phyloP scores from a whole-genome alignment of 1,140 invertebrate genomes.

The Chionoecetes opilio region DNA sequence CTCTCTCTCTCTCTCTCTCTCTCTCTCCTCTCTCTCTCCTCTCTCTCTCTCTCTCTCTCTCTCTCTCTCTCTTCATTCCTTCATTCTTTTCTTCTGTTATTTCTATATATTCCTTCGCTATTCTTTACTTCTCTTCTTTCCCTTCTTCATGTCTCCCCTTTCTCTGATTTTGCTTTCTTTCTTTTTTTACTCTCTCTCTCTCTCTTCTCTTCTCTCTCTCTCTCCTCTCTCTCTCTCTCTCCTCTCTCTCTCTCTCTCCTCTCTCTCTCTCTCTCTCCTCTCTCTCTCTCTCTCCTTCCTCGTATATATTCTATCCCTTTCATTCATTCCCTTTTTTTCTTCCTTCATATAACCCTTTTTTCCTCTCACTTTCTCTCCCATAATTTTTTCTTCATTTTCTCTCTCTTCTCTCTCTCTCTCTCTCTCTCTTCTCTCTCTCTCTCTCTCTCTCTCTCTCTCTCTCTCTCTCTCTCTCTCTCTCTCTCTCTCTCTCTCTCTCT shows the following conservation, averaged over 20 bases:
- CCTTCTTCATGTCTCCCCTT: background rate
- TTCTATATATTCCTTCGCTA: background rate
- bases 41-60: no score
- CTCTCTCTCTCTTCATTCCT: background rate
- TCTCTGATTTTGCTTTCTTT: background rate
- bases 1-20: constrained; percentile 10
- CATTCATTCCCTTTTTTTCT: background rate
- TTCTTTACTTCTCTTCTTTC: background rate
- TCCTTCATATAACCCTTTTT: background rate
- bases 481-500: no score
- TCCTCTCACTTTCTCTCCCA: background rate
- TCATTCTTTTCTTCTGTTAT: background rate
- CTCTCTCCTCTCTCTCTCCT: background rate
- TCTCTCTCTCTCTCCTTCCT: background rate
- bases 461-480: no score
- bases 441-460: no score
- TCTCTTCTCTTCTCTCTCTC: background rate
- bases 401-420: no score
- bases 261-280: no score
- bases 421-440: no score
- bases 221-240: no score
- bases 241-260: background rate
- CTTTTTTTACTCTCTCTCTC: background rate
- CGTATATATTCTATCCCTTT: background rate
- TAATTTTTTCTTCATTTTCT: no score